Conservation (phyloP, 2,888 invertebrate species). For the Cephus rjabovi region DNA sequence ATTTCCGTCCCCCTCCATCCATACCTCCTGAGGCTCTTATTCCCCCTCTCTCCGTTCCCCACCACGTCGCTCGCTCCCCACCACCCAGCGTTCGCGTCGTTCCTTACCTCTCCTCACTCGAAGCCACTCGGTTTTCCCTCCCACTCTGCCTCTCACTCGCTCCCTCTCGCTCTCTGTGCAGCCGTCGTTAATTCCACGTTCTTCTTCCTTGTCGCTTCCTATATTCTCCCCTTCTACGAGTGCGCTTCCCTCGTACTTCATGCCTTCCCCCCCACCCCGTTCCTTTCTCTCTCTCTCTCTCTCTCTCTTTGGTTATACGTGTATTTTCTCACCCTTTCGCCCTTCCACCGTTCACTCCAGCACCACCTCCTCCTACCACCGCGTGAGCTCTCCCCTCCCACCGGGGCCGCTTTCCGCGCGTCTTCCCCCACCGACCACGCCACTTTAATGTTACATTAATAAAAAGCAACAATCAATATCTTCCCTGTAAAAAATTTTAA, state of each 20-base stretch:
- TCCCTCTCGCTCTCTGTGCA: slow-evolving; percentile 13
- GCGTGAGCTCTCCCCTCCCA: slow-evolving; percentile 8
- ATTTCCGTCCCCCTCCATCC: slow-evolving; percentile 47
- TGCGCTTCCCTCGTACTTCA: slow-evolving; percentile 18
- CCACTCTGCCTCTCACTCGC: slow-evolving; percentile 31
- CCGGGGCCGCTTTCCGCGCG: slow-evolving; percentile 28
- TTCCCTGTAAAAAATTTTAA: slow-evolving; percentile 64
- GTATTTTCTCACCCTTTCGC: not conserved
- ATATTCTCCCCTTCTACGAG: slow-evolving; percentile 10
- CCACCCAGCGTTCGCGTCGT: slow-evolving; percentile 7
- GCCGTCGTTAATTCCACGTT: slow-evolving; percentile 10
- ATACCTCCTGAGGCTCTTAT: not conserved
- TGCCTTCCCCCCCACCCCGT: not conserved
- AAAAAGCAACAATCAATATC: slow-evolving; percentile 67
- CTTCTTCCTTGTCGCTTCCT: slow-evolving; percentile 28
- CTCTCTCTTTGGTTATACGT: slow-evolving; percentile 10
- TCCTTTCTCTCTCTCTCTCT: too few relatives aligned
- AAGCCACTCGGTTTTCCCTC: slow-evolving; percentile 25
- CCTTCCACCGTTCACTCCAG: slow-evolving; percentile 11
- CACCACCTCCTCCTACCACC: slow-evolving; percentile 21
- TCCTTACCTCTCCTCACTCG: slow-evolving; percentile 22
- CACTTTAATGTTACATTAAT: slow-evolving; percentile 66
- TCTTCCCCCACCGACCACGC: slow-evolving; percentile 38
- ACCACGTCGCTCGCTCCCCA: slow-evolving; percentile 1
- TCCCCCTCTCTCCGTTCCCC: not conserved